These are phyloP conservation scores for Ondatra zibethicus DNA, from an alignment of 2,113 vertebrate genomes.

Conservation along the genomic window DNA sequence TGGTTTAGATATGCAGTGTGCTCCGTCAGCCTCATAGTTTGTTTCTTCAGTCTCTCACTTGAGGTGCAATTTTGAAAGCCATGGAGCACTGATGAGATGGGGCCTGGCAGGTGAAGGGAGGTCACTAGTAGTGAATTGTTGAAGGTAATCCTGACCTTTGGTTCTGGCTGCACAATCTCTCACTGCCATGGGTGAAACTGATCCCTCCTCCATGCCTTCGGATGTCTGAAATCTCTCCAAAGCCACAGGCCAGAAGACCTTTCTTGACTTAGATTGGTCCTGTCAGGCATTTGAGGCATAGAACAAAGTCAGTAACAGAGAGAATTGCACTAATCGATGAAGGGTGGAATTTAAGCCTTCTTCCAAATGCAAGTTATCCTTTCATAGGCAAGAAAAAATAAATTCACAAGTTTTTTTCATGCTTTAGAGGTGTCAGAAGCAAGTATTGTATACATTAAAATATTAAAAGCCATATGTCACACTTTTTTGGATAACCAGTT, in stretches of 20 bases:
- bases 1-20: not conserved
- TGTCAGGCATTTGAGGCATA: not conserved
- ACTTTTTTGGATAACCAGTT: slow-evolving; percentile 9
- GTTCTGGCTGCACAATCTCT: not conserved
- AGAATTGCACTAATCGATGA: not conserved
- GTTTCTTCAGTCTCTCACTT: not conserved
- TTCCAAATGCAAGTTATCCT: not conserved
- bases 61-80: not conserved
- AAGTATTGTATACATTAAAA: slow-evolving; percentile 12
- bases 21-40: too few relatives aligned
- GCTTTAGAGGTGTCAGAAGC: slow-evolving; percentile 38
- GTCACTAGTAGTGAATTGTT: not conserved
- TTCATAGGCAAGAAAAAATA: slow-evolving; percentile 15
- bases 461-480: slow-evolving; percentile 14
- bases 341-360: not conserved
- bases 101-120: not conserved
- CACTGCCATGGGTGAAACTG: not conserved
- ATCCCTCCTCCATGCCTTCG: not conserved
- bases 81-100: not conserved
- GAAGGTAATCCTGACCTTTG: not conserved
- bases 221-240: not conserved
- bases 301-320: not conserved
- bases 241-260: fast-evolving
- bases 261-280: not conserved
- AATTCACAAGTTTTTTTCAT: not conserved